Conservation (phyloP, 2,888 invertebrate species). For the Tetragnatha montana region DNA sequence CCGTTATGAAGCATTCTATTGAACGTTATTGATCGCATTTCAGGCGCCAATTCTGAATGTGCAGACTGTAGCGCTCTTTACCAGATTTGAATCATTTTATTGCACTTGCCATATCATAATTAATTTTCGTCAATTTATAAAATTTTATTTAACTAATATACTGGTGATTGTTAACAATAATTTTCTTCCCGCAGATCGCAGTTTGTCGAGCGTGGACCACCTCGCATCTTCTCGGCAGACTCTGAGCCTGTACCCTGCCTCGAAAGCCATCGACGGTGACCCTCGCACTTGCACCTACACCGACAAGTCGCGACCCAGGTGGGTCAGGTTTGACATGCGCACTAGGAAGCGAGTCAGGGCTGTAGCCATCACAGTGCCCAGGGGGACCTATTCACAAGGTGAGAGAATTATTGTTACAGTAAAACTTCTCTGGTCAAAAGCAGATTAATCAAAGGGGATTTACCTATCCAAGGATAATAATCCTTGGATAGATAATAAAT, state of each 20-base stretch:
- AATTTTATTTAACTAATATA: too few relatives aligned
- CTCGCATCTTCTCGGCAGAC: constrained; percentile 72
- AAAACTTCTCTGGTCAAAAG: background rate
- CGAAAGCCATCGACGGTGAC: constrained; percentile 74
- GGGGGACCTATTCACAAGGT: constrained; percentile 52
- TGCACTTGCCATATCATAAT: too few relatives aligned
- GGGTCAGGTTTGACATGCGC: constrained; percentile 74
- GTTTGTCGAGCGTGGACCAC: constrained; percentile 72
- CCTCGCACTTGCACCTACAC: constrained; percentile 74
- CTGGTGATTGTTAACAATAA: too few relatives aligned
- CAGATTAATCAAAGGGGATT: background rate
- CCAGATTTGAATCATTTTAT: too few relatives aligned
- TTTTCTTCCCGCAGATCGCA: constrained; percentile 72
- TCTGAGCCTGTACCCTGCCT: constrained; percentile 74
- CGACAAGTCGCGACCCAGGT: constrained; percentile 74
- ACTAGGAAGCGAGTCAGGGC: constrained; percentile 60
- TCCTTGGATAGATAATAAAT: background rate
- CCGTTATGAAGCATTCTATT: too few relatives aligned
- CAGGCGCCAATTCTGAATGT: too few relatives aligned
- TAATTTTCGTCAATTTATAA: too few relatives aligned
- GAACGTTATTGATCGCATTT: too few relatives aligned
- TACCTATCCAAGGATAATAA: background rate
- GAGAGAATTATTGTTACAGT: background rate
- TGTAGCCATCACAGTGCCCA: constrained; percentile 70
- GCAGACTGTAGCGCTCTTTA: too few relatives aligned